Conservation (phyloP, 2,888 invertebrate genomes). For the Allophyes oxyacanthae region DNA sequence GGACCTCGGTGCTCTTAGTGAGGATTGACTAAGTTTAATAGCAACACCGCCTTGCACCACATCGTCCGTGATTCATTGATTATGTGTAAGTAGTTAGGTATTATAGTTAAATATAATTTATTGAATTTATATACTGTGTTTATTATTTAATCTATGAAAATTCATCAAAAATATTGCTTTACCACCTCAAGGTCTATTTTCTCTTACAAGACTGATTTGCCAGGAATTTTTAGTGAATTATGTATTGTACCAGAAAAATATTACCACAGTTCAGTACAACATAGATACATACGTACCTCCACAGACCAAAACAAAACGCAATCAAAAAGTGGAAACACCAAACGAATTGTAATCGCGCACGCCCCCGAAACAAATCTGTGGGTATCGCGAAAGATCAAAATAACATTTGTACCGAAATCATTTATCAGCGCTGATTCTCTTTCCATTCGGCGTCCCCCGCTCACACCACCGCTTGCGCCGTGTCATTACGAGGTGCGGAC, state of each 20-base stretch:
- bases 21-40: background rate
- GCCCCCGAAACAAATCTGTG: constrained; percentile 79
- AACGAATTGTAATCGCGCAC: constrained; percentile 73
- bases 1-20: background rate
- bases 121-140: background rate
- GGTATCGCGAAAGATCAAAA: constrained; percentile 85
- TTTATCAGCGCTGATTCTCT: constrained; percentile 86
- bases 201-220: no score
- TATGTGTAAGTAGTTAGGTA: background rate
- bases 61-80: background rate
- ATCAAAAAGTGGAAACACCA: constrained; percentile 65
- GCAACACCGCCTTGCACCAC: no score
- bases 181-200: no score
- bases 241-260: no score
- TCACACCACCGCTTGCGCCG: constrained; percentile 58
- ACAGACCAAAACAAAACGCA: constrained; percentile 44
- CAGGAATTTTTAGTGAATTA: no score
- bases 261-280: background rate
- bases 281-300: background rate
- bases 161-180: no score
- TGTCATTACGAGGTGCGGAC: constrained; percentile 47
- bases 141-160: background rate
- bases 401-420: constrained; percentile 87
- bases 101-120: constrained; percentile 2
- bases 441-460: constrained; percentile 81